Conservation (phyloP, 1,140 invertebrate genomes). For the Rhynchophorus ferrugineus region DNA sequence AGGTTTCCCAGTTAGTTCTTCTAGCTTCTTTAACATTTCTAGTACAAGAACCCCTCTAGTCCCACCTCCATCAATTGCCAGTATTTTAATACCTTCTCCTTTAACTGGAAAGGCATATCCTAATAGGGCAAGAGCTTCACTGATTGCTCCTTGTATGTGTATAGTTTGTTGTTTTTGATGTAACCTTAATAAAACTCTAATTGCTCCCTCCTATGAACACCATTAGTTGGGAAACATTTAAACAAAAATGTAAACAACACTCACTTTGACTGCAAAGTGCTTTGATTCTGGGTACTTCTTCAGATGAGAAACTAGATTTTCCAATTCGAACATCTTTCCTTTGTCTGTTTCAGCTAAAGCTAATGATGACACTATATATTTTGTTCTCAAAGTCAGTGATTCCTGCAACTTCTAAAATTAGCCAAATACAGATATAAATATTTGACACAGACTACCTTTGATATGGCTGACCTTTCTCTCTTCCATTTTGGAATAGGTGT, state of each 20-base stretch:
- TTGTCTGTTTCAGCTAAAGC: conserved; percentile 49
- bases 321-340: conserved; percentile 43
- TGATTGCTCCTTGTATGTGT: conserved; percentile 40
- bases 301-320: conserved; percentile 55
- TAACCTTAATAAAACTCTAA: conserved; percentile 52
- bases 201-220: conserved; percentile 52
- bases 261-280: conserved; percentile 61
- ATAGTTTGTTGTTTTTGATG: conserved; percentile 40
- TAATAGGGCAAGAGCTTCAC: conserved; percentile 64
- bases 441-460: conserved; percentile 19
- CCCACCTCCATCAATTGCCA: conserved; percentile 87
- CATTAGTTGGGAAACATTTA: conserved; percentile 12
- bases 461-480: conserved; percentile 22
- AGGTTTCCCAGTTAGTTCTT: conserved; percentile 59
- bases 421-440: conserved; percentile 5
- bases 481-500: conserved; percentile 33
- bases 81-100: conserved; percentile 68
- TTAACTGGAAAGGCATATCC: conserved; percentile 65
- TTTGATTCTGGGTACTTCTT: conserved; percentile 64
- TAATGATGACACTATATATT: conserved; percentile 58
- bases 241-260: conserved; percentile 16
- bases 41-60: conserved; percentile 76
- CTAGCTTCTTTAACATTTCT: conserved; percentile 70
- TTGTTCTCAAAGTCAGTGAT: conserved; percentile 56
- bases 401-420: conserved; percentile 41